These are phyloP conservation scores for Drosophila barbarae DNA, from an alignment of 2,888 invertebrate genomes.

Conservation along the genomic window DNA sequence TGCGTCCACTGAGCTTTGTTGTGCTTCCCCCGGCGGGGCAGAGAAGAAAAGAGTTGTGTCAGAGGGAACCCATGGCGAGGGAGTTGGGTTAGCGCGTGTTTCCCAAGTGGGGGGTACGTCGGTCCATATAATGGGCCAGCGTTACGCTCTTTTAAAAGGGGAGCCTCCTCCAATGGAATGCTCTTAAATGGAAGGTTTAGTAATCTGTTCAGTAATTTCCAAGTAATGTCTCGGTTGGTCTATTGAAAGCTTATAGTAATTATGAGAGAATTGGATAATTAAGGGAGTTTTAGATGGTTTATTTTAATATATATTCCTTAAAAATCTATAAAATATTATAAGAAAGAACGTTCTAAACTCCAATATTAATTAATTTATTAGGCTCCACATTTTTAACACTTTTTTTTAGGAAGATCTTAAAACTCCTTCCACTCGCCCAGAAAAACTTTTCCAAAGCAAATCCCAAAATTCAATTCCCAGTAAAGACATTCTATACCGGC, in stretches of 20 bases:
- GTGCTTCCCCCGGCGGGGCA: not conserved
- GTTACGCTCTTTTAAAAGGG: slow-evolving; percentile 6
- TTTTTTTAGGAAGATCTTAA: too few species aligned
- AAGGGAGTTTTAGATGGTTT: too few species aligned
- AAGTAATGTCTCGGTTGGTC: not conserved
- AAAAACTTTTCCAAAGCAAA: slow-evolving; percentile 2
- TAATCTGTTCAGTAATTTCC: not conserved
- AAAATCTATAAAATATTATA: too few species aligned
- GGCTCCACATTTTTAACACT: not conserved
- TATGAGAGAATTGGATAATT: too few species aligned
- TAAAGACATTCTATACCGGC: slow-evolving; percentile 71
- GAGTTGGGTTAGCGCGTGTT: slow-evolving; percentile 31
- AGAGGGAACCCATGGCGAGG: not conserved
- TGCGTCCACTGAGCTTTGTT: slow-evolving; percentile 37
- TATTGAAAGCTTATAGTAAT: not conserved
- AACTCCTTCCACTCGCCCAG: not conserved
- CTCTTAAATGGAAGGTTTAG: slow-evolving; percentile 2
- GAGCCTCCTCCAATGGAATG: not conserved
- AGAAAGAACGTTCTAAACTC: too few species aligned
- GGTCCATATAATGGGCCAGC: slow-evolving; percentile 15
- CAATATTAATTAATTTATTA: too few species aligned
- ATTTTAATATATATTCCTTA: too few species aligned
- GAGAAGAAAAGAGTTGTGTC: slow-evolving; percentile 22
- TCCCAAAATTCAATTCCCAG: slow-evolving; percentile 46
- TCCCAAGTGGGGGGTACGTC: slow-evolving; percentile 34